Conservation (phyloP, 2,797 vertebrate genomes). For the Acanthurus leucopareius region DNA sequence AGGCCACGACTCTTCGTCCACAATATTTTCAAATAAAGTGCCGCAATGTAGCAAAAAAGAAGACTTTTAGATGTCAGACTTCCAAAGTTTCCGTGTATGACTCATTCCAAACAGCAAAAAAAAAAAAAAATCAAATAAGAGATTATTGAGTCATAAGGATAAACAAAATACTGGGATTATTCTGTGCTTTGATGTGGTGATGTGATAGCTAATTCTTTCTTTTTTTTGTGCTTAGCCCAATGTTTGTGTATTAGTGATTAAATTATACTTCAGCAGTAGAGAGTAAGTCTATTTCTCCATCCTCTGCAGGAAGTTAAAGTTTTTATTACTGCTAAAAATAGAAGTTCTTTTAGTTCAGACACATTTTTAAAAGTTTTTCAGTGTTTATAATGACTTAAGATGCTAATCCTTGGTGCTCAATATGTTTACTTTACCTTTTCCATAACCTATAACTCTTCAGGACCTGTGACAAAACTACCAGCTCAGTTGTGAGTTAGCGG, state of each 20-base stretch:
- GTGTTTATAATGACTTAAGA: constrained; percentile 9
- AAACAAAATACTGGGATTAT: constrained; percentile 39
- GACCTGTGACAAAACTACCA: no score
- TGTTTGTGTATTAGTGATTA: constrained; percentile 15
- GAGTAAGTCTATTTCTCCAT: not conserved
- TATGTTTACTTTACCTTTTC: not conserved
- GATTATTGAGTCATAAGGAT: constrained; percentile 24
- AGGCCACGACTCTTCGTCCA: not conserved
- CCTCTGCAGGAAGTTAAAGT: not conserved
- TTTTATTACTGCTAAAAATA: not conserved
- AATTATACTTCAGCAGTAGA: not conserved
- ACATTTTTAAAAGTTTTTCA: no score
- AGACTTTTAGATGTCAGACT: not conserved
- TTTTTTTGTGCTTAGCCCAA: constrained; percentile 43
- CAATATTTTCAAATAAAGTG: not conserved
- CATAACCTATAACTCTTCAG: not conserved
- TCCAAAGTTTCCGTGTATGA: not conserved
- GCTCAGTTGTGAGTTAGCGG: no score
- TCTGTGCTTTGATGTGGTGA: constrained; percentile 14
- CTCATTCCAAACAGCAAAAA: constrained; percentile 24
- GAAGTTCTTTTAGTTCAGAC: not conserved
- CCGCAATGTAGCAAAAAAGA: not conserved
- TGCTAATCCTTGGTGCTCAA: not conserved
- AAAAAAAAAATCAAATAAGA: constrained; percentile 31
- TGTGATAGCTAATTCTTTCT: constrained; percentile 25